Evolutionary conservation across 2,888 invertebrate species (phyloP).

Genomic region (Ephialtes manifestator): DNA sequence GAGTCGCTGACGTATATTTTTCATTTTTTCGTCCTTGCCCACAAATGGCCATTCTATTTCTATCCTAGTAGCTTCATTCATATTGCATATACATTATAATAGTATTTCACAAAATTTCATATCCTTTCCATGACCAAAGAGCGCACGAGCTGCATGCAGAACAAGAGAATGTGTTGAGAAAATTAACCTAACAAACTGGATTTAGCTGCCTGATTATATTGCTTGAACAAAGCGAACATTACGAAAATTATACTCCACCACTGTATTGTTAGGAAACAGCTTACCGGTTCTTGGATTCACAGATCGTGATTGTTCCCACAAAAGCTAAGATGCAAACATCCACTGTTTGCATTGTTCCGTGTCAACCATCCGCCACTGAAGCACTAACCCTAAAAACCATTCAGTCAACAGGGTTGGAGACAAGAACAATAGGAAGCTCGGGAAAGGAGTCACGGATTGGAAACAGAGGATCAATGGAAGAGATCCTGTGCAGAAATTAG

Average conservation of each 20-base stretch:
- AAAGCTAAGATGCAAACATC: background rate
- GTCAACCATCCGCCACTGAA: background rate
- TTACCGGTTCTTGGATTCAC: background rate
- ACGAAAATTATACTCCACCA: background rate
- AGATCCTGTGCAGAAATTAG: too few species aligned
- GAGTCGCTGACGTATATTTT: too few species aligned
- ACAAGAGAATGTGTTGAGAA: background rate
- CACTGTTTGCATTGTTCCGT: background rate
- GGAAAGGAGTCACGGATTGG: background rate
- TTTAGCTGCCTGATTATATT: background rate
- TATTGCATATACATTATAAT: background rate
- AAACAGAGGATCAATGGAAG: background rate
- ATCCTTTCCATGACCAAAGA: background rate
- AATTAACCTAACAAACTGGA: background rate
- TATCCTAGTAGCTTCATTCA: background rate
- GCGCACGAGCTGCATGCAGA: background rate
- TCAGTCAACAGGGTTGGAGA: background rate
- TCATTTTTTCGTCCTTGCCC: too few species aligned
- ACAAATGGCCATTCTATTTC: too few species aligned
- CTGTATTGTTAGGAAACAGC: background rate
- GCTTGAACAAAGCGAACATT: background rate
- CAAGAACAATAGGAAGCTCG: background rate
- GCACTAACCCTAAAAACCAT: background rate
- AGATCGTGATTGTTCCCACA: background rate
- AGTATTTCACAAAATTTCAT: background rate